phyloP scores from a whole-genome alignment of 2,888 invertebrate genomes.

The Carterocephalus palaemon region DNA sequence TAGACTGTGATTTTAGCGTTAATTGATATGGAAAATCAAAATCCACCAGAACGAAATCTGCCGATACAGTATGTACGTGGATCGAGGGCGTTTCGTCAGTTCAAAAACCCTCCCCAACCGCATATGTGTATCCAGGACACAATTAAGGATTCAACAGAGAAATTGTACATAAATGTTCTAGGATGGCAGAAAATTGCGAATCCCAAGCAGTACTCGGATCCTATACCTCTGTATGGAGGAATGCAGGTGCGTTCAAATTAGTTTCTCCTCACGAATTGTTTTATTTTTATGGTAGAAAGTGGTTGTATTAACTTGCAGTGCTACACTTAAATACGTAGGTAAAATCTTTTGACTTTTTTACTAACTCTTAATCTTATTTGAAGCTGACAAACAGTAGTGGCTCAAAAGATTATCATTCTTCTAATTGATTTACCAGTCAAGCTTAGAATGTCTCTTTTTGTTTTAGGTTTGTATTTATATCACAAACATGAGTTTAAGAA shows the following conservation, averaged over 20 bases:
- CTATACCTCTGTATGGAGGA: slow-evolving; percentile 84
- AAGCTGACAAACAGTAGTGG: no score
- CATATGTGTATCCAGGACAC: slow-evolving; percentile 85
- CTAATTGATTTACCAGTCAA: no score
- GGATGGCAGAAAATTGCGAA: slow-evolving; percentile 86
- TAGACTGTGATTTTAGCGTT: slow-evolving; percentile 27
- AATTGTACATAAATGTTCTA: slow-evolving; percentile 82
- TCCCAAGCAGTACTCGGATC: slow-evolving; percentile 81
- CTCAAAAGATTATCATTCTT: no score
- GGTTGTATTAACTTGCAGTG: neutral
- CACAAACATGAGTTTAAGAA: no score
- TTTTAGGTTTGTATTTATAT: no score
- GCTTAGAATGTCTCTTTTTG: no score
- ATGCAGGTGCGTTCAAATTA: slow-evolving; percentile 76
- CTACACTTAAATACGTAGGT: no score
- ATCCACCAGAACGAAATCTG: slow-evolving; percentile 59
- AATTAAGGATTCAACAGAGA: slow-evolving; percentile 78
- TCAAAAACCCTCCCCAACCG: slow-evolving; percentile 86
- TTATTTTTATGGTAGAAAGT: slow-evolving; percentile 15
- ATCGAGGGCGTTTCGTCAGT: slow-evolving; percentile 81
- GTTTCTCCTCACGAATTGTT: slow-evolving; percentile 17
- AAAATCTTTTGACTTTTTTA: no score
- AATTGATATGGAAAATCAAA: slow-evolving; percentile 69
- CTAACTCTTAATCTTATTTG: no score
- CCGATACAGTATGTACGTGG: slow-evolving; percentile 79